Conservation (phyloP, 1,140 invertebrate genomes). For the Temnothorax nylanderi region DNA sequence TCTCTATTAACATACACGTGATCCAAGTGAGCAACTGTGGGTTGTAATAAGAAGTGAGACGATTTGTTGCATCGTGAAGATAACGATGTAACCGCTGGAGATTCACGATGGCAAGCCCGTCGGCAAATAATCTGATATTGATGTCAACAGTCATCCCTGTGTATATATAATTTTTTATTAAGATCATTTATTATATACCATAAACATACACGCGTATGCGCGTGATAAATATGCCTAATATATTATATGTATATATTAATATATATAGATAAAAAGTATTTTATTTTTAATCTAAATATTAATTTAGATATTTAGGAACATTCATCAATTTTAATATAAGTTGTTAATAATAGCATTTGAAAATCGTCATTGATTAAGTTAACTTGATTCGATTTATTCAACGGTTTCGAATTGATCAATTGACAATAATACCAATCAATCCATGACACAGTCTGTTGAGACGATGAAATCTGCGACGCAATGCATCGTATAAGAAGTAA, state of each 20-base stretch:
- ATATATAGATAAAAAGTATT: too few relatives aligned
- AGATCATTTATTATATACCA: too few relatives aligned
- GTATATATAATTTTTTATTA: too few relatives aligned
- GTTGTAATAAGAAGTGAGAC: conserved; percentile 19
- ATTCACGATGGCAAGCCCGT: background rate
- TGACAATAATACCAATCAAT: background rate
- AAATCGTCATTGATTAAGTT: too few relatives aligned
- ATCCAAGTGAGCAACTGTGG: conserved; percentile 30
- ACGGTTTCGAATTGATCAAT: background rate
- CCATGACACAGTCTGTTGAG: background rate
- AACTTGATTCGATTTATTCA: background rate
- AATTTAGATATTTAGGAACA: background rate
- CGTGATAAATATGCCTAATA: too few relatives aligned
- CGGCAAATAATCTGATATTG: background rate
- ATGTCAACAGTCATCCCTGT: too few relatives aligned
- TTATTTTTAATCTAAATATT: background rate
- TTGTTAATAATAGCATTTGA: too few relatives aligned
- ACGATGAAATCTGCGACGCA: background rate
- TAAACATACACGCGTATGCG: too few relatives aligned
- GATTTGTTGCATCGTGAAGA: background rate
- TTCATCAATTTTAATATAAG: background rate
- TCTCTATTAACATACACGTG: background rate
- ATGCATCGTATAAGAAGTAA: conserved; percentile 11
- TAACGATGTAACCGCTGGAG: background rate
- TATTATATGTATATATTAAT: too few relatives aligned